Conservation (phyloP, 2,113 vertebrate genomes). For the Monopterus albus region DNA sequence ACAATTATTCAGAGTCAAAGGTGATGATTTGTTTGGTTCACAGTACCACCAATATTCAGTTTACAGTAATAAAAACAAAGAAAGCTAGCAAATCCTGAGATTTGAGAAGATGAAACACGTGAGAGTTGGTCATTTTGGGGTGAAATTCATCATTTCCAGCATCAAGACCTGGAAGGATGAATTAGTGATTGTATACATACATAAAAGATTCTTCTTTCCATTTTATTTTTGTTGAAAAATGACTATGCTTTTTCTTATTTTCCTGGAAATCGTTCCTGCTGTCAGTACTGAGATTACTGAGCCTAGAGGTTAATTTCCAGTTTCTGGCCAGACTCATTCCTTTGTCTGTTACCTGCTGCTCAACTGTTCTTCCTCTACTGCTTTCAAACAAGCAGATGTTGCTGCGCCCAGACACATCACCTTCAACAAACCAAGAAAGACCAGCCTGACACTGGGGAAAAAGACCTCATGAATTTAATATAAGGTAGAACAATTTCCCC, state of each 20-base stretch:
- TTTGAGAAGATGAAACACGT: not conserved
- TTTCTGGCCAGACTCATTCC: not conserved
- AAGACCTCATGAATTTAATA: constrained; percentile 13
- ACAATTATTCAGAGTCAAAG: too few species aligned
- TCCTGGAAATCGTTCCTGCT: not conserved
- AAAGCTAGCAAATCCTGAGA: not conserved
- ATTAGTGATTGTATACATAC: too few species aligned
- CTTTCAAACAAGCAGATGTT: constrained; percentile 16
- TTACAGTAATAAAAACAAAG: not conserved
- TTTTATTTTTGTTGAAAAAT: not conserved
- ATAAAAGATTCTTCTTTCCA: too few species aligned
- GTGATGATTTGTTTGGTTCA: too few species aligned
- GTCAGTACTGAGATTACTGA: too few species aligned
- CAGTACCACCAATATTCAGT: not conserved
- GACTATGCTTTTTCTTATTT: not conserved
- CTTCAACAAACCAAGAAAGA: constrained; percentile 22
- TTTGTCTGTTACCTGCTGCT: too few species aligned
- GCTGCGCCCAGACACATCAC: constrained; percentile 21
- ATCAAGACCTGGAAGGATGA: too few species aligned
- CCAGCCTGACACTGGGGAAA: not conserved
- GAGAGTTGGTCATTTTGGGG: too few species aligned
- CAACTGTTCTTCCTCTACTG: not conserved
- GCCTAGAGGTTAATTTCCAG: too few species aligned
- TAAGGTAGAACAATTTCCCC: not conserved
- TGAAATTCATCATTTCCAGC: too few species aligned